A percentile compares a stretch with the other conserved stretches of the same genome.
Conservation (phyloP, 2,797 vertebrate species). For the Pristis pectinata region DNA sequence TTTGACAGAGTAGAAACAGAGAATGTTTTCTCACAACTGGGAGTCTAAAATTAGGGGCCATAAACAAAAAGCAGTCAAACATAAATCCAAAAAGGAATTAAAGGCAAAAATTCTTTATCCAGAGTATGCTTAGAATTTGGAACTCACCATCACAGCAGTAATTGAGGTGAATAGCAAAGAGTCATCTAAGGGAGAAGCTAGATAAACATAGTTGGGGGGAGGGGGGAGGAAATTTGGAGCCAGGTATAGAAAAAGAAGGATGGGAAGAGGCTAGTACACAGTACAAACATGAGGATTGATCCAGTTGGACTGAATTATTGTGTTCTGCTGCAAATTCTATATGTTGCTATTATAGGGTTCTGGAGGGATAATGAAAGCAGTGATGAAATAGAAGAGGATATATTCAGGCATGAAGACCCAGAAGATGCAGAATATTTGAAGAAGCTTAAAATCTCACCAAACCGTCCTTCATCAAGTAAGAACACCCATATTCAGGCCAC, state of each 20-base stretch:
- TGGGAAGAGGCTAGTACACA: background rate
- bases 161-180: background rate
- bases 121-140: background rate
- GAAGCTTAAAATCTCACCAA: slow-evolving; percentile 14
- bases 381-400: slow-evolving; percentile 18
- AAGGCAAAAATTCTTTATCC: background rate
- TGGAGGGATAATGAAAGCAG: background rate
- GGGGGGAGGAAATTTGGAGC: background rate
- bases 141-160: background rate
- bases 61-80: background rate
- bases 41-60: background rate
- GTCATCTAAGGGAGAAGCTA: background rate
- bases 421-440: background rate
- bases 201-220: background rate
- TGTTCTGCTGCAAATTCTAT: background rate
- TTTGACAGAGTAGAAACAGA: background rate
- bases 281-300: background rate
- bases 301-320: background rate
- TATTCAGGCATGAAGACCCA: background rate
- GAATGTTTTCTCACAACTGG: background rate
- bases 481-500: background rate
- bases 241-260: background rate
- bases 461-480: background rate
- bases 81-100: background rate
- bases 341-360: background rate